Conservation (phyloP, 2,113 vertebrate genomes). For the Nicator chloris region DNA sequence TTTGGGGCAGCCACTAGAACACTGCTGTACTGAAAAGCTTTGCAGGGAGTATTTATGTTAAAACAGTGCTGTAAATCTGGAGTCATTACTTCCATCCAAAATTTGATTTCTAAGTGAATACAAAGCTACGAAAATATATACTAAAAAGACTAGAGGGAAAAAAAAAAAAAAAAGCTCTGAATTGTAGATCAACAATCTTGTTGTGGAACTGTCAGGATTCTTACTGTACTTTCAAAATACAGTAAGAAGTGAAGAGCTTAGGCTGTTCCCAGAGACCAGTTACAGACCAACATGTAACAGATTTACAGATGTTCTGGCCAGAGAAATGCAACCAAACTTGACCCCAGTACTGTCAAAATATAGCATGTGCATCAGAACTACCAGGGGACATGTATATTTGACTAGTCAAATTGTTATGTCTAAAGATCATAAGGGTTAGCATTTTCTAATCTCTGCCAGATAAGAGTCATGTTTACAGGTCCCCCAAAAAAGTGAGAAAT, state of each 20-base stretch:
- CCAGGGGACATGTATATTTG: neutral
- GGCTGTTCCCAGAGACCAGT: neutral
- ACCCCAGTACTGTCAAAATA: neutral
- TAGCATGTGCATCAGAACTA: neutral
- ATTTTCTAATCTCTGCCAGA: neutral
- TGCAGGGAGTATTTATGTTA: neutral
- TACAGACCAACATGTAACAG: neutral
- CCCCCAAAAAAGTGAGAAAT: neutral
- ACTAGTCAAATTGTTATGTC: neutral
- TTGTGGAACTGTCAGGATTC: neutral
- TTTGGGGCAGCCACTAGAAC: neutral
- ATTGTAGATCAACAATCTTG: neutral
- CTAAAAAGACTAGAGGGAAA: neutral
- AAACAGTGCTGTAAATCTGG: neutral
- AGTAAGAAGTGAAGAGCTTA: neutral
- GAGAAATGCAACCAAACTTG: neutral
- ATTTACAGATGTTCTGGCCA: neutral
- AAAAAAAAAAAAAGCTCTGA: neutral
- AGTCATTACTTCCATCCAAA: neutral
- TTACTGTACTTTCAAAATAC: neutral
- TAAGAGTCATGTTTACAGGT: neutral
- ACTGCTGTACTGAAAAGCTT: neutral
- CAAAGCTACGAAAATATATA: neutral
- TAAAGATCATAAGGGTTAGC: neutral
- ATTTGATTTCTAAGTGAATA: neutral